These are phyloP conservation scores for Pseudococcus viburni DNA, from an alignment of 2,888 invertebrate species.

Conservation along the genomic window DNA sequence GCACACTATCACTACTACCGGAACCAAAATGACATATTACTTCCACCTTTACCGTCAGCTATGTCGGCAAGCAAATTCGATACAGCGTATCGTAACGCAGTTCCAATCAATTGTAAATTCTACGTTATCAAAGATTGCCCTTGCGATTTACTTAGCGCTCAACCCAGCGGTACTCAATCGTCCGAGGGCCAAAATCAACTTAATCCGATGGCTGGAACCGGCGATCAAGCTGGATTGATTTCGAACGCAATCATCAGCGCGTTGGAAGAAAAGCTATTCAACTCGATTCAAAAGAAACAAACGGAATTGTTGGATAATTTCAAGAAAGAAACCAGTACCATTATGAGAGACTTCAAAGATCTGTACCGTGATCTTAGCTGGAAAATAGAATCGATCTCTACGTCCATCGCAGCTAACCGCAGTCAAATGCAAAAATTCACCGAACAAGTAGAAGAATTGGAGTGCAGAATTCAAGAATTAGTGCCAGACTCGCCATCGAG, in stretches of 20 bases:
- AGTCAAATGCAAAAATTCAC: neutral
- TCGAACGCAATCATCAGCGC: neutral
- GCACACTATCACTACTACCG: neutral
- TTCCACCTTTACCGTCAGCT: no score
- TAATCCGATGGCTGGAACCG: neutral
- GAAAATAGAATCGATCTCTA: neutral
- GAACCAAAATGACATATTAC: no score
- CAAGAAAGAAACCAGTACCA: neutral
- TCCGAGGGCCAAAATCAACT: neutral
- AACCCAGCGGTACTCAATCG: neutral
- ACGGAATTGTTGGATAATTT: constrained; percentile 12
- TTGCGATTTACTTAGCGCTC: neutral
- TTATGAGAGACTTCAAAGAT: neutral
- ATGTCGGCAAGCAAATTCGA: neutral
- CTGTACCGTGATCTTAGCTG: neutral
- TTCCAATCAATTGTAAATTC: neutral
- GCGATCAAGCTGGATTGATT: neutral
- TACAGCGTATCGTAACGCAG: neutral
- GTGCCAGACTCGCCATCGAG: neutral
- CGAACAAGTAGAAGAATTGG: constrained; percentile 19
- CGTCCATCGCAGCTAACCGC: neutral
- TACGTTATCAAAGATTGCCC: neutral
- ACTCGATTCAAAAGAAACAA: neutral
- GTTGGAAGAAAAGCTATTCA: neutral
- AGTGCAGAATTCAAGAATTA: neutral